Conservation (phyloP, 2,888 invertebrate species). For the Tenodera sinensis region DNA sequence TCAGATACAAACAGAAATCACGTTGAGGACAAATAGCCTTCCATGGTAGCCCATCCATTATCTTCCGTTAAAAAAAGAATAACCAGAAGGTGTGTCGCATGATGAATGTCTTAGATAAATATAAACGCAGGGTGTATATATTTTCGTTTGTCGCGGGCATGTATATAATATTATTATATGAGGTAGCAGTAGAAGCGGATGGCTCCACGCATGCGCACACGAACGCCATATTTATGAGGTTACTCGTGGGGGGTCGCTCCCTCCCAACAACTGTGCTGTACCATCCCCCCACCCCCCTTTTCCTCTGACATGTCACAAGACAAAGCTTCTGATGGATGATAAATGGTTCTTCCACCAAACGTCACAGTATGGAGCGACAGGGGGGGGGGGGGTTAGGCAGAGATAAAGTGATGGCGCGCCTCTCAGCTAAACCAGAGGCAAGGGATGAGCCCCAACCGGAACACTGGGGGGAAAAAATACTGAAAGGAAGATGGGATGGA, state of each 20-base stretch:
- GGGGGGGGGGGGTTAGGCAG: conserved; percentile 12
- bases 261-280: neutral
- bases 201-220: conserved; percentile 7
- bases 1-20: neutral
- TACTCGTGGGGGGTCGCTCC: conserved; percentile 18
- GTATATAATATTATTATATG: neutral
- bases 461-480: conserved; percentile 5
- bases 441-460: conserved; percentile 12
- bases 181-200: neutral
- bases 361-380: conserved; percentile 28
- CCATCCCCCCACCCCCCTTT: neutral
- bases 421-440: neutral
- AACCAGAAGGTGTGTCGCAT: conserved; percentile 1
- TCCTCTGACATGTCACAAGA: conserved; percentile 19
- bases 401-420: conserved; percentile 22
- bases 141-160: neutral
- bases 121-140: neutral
- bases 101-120: conserved; percentile 10
- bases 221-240: conserved; percentile 25
- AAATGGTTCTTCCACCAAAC: conserved; percentile 34
- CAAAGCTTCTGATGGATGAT: conserved; percentile 42
- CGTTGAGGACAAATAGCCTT: neutral
- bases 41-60: neutral
- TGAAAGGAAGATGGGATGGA: neutral
- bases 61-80: neutral